Evolutionary conservation across 2,888 invertebrate genomes (phyloP).

Genomic region (Tolmerus cingulatus): DNA sequence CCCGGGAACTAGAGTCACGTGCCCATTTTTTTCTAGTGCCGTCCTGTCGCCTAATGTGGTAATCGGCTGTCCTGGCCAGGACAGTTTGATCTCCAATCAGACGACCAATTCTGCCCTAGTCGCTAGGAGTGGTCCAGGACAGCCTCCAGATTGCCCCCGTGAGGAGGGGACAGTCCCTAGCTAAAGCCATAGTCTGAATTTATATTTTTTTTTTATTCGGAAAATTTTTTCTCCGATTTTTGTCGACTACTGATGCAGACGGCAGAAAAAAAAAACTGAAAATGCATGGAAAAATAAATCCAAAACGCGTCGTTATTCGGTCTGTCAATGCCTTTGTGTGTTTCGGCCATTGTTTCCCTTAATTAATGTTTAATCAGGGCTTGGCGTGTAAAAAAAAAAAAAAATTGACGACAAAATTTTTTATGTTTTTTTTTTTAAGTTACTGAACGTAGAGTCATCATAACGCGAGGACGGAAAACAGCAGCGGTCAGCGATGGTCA

Average conservation of each 20-base stretch:
- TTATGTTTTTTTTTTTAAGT: conserved; percentile 29
- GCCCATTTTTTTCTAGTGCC: not conserved
- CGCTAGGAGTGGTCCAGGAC: not conserved
- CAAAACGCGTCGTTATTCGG: conserved; percentile 47
- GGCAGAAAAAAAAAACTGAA: conserved; percentile 32
- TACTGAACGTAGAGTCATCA: conserved; percentile 28
- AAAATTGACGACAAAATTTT: conserved; percentile 41
- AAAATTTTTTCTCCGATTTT: conserved; percentile 20
- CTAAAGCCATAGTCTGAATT: not conserved
- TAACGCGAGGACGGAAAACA: conserved; percentile 26
- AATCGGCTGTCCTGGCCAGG: not conserved
- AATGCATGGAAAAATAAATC: conserved; percentile 36
- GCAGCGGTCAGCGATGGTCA: conserved; percentile 20
- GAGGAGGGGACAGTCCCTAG: not conserved
- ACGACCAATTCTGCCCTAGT: conserved; percentile 18
- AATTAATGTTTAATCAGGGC: conserved; percentile 64
- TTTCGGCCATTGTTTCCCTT: conserved; percentile 58
- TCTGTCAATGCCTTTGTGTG: conserved; percentile 52
- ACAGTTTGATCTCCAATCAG: conserved; percentile 39
- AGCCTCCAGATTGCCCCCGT: conserved; percentile 6
- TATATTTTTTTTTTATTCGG: not conserved
- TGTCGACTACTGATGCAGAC: conserved; percentile 35
- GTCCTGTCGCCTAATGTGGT: not conserved
- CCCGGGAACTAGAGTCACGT: not conserved
- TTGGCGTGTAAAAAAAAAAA: conserved; percentile 40